Conservation (phyloP, 37 sponge, comb jelly and placozoan genomes). For the Dysidea cf. avara region DNA sequence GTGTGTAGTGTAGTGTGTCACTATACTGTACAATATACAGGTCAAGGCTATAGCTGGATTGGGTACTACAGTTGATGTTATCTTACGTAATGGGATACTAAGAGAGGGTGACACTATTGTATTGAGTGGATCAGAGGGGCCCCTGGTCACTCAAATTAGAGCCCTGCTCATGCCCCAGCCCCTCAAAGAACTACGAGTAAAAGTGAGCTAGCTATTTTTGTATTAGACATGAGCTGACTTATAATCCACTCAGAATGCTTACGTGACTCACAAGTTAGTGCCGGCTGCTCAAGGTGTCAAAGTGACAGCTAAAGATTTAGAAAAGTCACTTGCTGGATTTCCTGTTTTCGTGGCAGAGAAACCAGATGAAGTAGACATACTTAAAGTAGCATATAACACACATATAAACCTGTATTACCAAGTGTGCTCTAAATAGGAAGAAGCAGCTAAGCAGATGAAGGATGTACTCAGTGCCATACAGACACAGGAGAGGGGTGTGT, state of each 20-base stretch:
- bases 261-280: slow-evolving; percentile 77
- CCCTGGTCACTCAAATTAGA: slow-evolving; percentile 74
- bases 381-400: slow-evolving; percentile 56
- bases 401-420: background rate
- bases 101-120: slow-evolving; percentile 95
- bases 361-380: slow-evolving; percentile 83
- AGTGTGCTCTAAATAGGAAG: slow-evolving; percentile 37
- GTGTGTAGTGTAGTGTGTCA: background rate
- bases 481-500: slow-evolving; percentile 87
- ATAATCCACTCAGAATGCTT: slow-evolving; percentile 69
- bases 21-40: slow-evolving; percentile 24
- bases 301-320: slow-evolving; percentile 84
- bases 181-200: slow-evolving; percentile 90
- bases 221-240: background rate
- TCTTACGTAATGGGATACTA: slow-evolving; percentile 89
- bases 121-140: slow-evolving; percentile 87
- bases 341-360: slow-evolving; percentile 86
- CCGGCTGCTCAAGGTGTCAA: slow-evolving; percentile 83
- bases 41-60: slow-evolving; percentile 95
- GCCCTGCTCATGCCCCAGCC: slow-evolving; percentile 98
- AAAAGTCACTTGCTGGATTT: slow-evolving; percentile 89
- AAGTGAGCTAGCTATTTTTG: slow-evolving; percentile 37
- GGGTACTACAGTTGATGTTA: slow-evolving; percentile 94
- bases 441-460: slow-evolving; percentile 54
- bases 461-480: slow-evolving; percentile 79